phyloP scores from a whole-genome alignment of 2,888 invertebrate genomes.

The Tyria jacobaeae region DNA sequence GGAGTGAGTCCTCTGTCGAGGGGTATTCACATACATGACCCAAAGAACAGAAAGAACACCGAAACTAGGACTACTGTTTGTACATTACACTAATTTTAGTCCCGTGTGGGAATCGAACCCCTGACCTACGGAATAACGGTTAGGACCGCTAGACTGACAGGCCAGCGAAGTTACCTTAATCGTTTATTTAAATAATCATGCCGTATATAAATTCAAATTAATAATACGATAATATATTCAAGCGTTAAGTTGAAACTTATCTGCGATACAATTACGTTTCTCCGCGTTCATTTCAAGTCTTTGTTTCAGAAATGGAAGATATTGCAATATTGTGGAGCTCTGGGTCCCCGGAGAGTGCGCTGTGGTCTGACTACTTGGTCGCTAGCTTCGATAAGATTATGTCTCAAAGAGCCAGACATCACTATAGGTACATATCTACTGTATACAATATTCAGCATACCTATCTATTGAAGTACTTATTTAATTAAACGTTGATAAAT shows the following conservation, averaged over 20 bases:
- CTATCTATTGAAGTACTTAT: background rate
- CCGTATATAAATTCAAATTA: background rate
- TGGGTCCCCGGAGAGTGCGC: conserved; percentile 91
- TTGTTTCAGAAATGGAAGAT: conserved; percentile 90
- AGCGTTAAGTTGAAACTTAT: background rate
- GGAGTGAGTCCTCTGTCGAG: no score
- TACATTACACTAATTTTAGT: no score
- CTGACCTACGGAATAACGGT: no score
- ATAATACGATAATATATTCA: background rate
- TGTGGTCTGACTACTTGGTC: conserved; percentile 94
- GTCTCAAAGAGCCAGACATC: conserved; percentile 92
- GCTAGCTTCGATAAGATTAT: conserved; percentile 95
- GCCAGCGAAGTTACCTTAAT: background rate
- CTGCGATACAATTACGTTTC: background rate
- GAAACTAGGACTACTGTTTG: no score
- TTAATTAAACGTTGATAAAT: background rate
- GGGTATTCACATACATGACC: no score
- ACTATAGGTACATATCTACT: conserved; percentile 89
- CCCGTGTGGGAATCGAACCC: no score
- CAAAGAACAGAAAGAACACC: no score
- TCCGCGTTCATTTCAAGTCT: conserved; percentile 9
- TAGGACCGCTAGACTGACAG: no score
- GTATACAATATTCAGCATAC: background rate
- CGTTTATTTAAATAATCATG: background rate
- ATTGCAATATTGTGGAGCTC: conserved; percentile 93